A percentile compares a stretch with the other conserved stretches of the same genome.
These are phyloP conservation scores for Polymixis lichenea DNA, from an alignment of 2,888 invertebrate species.

Conservation along the genomic window DNA sequence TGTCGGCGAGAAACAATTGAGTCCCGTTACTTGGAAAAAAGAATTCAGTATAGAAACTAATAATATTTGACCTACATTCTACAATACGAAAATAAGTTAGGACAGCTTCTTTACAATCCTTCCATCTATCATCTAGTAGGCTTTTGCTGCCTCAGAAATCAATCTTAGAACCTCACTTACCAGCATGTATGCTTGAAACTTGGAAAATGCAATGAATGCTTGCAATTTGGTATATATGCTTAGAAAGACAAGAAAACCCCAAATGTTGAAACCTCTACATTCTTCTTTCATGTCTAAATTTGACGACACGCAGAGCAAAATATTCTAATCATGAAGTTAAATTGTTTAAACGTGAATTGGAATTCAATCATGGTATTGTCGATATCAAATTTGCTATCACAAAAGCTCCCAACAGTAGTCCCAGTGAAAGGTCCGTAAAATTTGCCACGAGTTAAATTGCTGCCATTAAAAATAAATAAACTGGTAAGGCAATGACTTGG, in stretches of 20 bases:
- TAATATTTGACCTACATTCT: slow-evolving; percentile 23
- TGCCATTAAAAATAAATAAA: slow-evolving; percentile 83
- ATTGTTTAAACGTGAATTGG: slow-evolving; percentile 21
- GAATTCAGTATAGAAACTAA: slow-evolving; percentile 11
- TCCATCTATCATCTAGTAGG: background rate
- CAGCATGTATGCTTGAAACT: no score
- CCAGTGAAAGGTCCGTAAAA: slow-evolving; percentile 83
- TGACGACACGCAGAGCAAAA: slow-evolving; percentile 1
- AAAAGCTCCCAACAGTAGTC: slow-evolving; percentile 56
- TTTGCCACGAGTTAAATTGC: slow-evolving; percentile 79
- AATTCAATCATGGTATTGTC: slow-evolving; percentile 26
- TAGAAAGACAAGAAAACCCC: background rate
- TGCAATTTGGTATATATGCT: background rate
- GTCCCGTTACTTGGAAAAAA: slow-evolving; percentile 17
- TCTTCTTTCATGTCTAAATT: background rate
- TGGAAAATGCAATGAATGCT: background rate
- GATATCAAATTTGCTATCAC: slow-evolving; percentile 40
- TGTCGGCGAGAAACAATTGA: slow-evolving; percentile 11
- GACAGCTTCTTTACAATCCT: background rate
- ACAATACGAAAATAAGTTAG: background rate
- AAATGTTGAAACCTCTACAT: background rate
- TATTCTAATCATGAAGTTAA: slow-evolving; percentile 17
- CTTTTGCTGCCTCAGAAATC: background rate
- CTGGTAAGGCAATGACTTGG: slow-evolving; percentile 86
- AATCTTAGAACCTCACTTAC: background rate